Percentiles rank a stretch among this genome's conserved stretches.
phyloP scores from a whole-genome alignment of 2,797 vertebrate species.

The Macrochelys suwanniensis region DNA sequence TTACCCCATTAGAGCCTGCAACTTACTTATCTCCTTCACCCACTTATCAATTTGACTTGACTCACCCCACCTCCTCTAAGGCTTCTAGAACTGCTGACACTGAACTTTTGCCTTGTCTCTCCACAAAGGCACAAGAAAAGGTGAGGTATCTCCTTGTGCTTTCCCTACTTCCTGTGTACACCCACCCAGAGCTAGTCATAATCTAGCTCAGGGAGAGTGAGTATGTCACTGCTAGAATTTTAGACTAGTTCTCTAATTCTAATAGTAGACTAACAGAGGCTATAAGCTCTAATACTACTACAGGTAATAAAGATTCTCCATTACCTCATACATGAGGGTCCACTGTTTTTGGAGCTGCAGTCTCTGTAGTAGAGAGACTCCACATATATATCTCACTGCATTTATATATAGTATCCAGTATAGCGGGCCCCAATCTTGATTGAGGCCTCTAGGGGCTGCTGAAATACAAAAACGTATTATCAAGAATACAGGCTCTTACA shows the following conservation, averaged over 20 bases:
- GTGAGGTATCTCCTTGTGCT: neutral
- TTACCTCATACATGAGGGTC: neutral
- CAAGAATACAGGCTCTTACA: neutral
- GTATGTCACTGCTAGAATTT: neutral
- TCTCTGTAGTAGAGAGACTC: neutral
- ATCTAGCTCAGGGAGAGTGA: neutral
- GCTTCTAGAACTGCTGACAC: neutral
- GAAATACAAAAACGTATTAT: neutral
- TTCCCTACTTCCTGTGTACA: neutral
- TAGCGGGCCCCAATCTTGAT: accelerated
- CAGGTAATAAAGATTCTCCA: neutral
- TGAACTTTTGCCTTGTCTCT: neutral
- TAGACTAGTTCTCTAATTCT: neutral
- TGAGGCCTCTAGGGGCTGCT: neutral
- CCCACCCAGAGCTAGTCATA: neutral
- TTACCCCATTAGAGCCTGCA: accelerated
- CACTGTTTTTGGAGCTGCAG: neutral
- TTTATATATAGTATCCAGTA: neutral
- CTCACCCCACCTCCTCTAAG: neutral
- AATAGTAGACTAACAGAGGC: neutral
- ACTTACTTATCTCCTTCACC: accelerated
- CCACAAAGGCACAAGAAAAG: neutral
- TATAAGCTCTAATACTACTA: neutral
- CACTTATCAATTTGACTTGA: neutral
- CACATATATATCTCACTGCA: neutral